Evolutionary conservation across 2,797 vertebrate species (phyloP), one percentile per base, ranked within the genome.

Genomic region (Margarornis squamiger): DNA sequence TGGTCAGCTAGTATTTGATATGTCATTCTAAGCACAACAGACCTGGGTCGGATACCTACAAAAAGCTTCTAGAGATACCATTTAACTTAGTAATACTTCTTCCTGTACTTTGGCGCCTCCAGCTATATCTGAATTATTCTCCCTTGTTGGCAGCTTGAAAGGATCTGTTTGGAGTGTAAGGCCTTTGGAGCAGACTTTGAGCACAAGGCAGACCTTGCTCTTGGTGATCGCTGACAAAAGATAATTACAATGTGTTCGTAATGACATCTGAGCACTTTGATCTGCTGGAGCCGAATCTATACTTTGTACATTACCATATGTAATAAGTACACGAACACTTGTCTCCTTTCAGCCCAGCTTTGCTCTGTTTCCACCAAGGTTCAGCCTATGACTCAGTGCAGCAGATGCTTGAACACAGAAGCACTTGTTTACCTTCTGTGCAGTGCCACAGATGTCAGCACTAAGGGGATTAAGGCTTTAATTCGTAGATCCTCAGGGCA

Each of bases 181-280:
- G 65, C 77, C 84, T 92, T 92, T 75, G 84, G 81, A 90, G 78
- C 43, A 94, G 91, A 48, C 66, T 95, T 71, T 0, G 14, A 94
- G 74, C 73, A 72, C 32, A 19, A 90, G 75, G 57, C 79, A 95
- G 86, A 86, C 59, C 92, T 92, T 86, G 83, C 82, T 94, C 63
- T 63, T 45, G 46, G 73, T 95, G 83, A 82, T 30, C 2, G 4
- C 76, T 95, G 86, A 86, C 70, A 75, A 86, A 95, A 93, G 83
- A 68, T 92, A 95, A 93, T 95, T 91, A 73, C 66, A n/a, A 6
- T 38, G 90, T 78, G 55, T 81, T 81, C 41, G 15, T 65, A 91
- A 83, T 67, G 91, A 74, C 67, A 74, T 67, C 59, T 54, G 81
- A 96, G 81, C 45, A 61, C 80, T 91, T 86, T 79, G 90, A 91